Conservation (phyloP, 2,797 vertebrate genomes). For the Lateolabrax maculatus region DNA sequence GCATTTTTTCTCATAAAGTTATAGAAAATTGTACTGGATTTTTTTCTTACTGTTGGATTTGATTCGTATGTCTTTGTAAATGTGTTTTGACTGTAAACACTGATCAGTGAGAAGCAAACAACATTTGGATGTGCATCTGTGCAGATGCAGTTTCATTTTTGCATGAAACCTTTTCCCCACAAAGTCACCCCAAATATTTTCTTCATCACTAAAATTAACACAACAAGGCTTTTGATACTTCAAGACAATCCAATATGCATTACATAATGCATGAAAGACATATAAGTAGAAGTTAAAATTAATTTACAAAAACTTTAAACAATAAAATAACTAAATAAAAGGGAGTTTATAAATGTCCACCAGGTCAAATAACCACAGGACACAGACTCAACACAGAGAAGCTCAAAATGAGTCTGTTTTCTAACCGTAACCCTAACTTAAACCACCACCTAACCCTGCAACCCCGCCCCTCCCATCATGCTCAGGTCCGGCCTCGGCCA, state of each 20-base stretch:
- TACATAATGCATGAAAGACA: background rate
- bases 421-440: too few relatives aligned
- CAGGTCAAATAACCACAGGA: too few relatives aligned
- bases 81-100: background rate
- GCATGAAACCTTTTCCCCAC: background rate
- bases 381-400: background rate
- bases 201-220: background rate
- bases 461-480: background rate
- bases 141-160: background rate
- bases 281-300: background rate
- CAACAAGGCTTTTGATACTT: background rate
- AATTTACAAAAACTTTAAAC: too few relatives aligned
- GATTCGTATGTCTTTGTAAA: background rate
- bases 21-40: too few relatives aligned
- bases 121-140: background rate
- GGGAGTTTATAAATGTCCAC: background rate
- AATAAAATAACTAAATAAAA: background rate
- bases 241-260: background rate
- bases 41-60: background rate
- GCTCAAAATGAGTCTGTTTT: too few relatives aligned
- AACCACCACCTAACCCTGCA: background rate
- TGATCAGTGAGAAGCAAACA: background rate
- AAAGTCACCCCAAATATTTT: background rate
- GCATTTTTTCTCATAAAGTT: too few relatives aligned
- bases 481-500: slow-evolving; percentile 13